Evolutionary conservation across 2,888 invertebrate genomes (phyloP).

Genomic region (Acleris literana): DNA sequence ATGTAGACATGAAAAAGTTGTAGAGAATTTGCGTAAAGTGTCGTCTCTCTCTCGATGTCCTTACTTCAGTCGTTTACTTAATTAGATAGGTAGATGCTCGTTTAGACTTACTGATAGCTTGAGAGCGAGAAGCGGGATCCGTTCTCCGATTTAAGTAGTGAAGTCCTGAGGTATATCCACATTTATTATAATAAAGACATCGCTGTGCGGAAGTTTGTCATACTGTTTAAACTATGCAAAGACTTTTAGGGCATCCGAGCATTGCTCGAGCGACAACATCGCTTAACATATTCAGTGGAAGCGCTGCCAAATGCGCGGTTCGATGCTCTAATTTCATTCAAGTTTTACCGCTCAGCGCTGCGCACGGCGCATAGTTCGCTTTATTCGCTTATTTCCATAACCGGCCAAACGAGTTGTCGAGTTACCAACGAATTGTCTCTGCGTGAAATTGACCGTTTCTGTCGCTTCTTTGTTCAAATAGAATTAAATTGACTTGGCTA

Average conservation of each 20-base stretch:
- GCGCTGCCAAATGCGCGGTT: slow-evolving; percentile 12
- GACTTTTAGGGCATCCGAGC: slow-evolving; percentile 4
- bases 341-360: slow-evolving; percentile 17
- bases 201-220: too few relatives aligned
- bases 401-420: slow-evolving; percentile 28
- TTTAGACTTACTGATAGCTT: too few relatives aligned
- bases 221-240: slow-evolving; percentile 3
- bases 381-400: slow-evolving; percentile 21
- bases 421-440: slow-evolving; percentile 17
- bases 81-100: too few relatives aligned
- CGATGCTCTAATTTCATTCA: slow-evolving; percentile 10
- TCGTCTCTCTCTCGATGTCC: too few relatives aligned
- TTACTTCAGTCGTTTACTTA: too few relatives aligned
- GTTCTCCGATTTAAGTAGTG: too few relatives aligned
- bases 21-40: too few relatives aligned
- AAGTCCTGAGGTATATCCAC: too few relatives aligned
- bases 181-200: too few relatives aligned
- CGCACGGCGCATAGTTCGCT: slow-evolving; percentile 12
- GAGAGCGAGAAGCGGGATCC: too few relatives aligned
- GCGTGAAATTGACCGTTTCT: slow-evolving; percentile 26
- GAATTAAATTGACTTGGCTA: slow-evolving; percentile 9
- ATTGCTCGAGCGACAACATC: slow-evolving; percentile 8
- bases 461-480: slow-evolving; percentile 11
- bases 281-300: slow-evolving; percentile 18
- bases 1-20: too few relatives aligned